phyloP scores from a whole-genome alignment of 2,888 invertebrate species.

The Keiferia lycopersicella region DNA sequence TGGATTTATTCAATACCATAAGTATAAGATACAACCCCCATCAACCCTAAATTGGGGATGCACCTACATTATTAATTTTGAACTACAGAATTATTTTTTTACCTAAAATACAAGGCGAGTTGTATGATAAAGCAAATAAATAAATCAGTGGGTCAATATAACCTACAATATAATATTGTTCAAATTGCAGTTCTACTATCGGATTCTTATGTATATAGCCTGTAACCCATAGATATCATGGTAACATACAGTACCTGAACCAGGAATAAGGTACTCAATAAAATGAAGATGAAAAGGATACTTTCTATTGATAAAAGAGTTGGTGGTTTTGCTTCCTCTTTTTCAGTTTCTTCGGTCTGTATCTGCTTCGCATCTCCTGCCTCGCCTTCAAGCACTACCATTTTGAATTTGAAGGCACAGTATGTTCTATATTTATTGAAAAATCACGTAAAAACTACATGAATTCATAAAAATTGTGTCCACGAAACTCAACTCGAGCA shows the following conservation, averaged over 20 bases:
- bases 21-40: no score
- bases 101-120: no score
- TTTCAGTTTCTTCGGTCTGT: slow-evolving; percentile 54
- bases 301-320: slow-evolving; percentile 77
- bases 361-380: slow-evolving; percentile 62
- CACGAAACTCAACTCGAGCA: slow-evolving; percentile 11
- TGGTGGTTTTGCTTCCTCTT: slow-evolving; percentile 60
- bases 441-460: slow-evolving; percentile 1
- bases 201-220: neutral
- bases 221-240: neutral
- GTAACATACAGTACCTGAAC: neutral
- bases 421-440: neutral
- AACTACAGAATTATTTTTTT: no score
- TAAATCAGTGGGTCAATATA: neutral
- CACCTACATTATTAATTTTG: no score
- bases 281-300: slow-evolving; percentile 70
- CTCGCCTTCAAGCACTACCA: slow-evolving; percentile 70
- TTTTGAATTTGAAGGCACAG: slow-evolving; percentile 36
- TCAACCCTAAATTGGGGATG: no score
- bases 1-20: no score
- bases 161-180: neutral
- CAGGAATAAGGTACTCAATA: neutral
- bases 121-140: no score
- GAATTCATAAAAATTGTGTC: neutral
- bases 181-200: neutral